Conservation (phyloP, 2,113 vertebrate species). For the Anarhynchus alexandrinus region DNA sequence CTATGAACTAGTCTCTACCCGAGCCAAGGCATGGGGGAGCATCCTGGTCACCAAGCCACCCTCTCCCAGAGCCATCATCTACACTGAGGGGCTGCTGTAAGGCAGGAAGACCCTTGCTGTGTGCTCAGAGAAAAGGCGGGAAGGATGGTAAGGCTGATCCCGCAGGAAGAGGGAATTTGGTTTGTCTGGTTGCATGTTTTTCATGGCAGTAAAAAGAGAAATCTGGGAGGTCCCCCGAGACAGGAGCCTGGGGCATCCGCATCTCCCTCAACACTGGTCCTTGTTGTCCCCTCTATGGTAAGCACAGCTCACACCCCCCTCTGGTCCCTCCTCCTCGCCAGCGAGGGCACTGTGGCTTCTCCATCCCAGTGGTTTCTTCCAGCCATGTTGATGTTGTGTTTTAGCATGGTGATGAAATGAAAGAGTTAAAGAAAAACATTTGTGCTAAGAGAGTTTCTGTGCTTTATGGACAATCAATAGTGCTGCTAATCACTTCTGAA, state of each 20-base stretch:
- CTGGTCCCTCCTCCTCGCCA: background rate
- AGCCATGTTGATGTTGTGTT: rapidly evolving
- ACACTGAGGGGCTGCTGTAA: background rate
- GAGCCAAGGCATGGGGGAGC: rapidly evolving
- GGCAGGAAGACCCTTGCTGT: background rate
- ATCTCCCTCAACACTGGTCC: background rate
- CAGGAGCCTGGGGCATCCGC: background rate
- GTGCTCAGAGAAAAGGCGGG: background rate
- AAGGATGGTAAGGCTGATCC: background rate
- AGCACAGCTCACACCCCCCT: background rate
- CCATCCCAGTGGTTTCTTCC: background rate
- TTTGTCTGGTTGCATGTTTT: background rate
- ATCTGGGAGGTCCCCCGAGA: rapidly evolving
- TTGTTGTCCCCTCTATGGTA: rapidly evolving
- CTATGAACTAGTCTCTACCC: background rate
- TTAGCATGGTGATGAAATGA: rapidly evolving
- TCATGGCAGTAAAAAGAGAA: background rate
- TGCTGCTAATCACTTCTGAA: background rate
- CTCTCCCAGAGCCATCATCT: background rate
- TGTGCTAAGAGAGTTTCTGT: background rate
- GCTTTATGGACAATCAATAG: background rate
- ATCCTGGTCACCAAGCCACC: background rate
- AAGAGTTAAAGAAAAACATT: background rate
- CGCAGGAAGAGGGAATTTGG: rapidly evolving
- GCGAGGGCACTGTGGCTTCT: rapidly evolving